These are phyloP conservation scores for cat (Felis catus) DNA, from an alignment of 2,113 vertebrate genomes.

Conservation along the genomic window F.catus_Fca126_mat1.0 CM031413.1:59971501-59972000, in stretches of 20 bases:
- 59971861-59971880: neutral
- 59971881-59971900: neutral
- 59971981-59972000: neutral
- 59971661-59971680: neutral
- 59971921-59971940: neutral
- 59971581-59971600: neutral
- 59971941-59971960: neutral
- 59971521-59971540: neutral
- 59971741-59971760: neutral
- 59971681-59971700: neutral
- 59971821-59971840: neutral
- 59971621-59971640: neutral
- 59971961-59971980: neutral
- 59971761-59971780: neutral
- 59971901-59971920: neutral
- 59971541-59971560: no score
- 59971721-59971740: no score
- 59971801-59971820: neutral
- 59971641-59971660: neutral
- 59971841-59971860: rapidly evolving
- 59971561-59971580: neutral
- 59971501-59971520: neutral
- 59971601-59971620: neutral
- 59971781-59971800: neutral
- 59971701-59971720: neutral